Conservation (phyloP, 2,888 invertebrate species). For the Lepidochitona cinerea region DNA sequence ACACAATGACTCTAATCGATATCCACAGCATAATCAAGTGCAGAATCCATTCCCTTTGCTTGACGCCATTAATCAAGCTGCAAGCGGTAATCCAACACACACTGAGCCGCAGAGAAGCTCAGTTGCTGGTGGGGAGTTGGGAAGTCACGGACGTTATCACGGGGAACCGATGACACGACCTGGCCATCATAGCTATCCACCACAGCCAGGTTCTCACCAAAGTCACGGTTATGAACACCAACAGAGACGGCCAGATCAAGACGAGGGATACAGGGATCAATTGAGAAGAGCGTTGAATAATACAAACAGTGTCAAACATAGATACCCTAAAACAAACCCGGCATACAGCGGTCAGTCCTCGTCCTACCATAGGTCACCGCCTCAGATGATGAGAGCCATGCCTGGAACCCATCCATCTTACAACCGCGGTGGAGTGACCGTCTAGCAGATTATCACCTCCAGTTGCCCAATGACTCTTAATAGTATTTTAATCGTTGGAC, state of each 20-base stretch:
- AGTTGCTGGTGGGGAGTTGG: neutral
- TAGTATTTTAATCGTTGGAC: no score
- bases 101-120: neutral
- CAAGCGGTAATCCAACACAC: neutral
- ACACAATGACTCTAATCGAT: slow-evolving; percentile 25
- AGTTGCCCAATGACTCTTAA: no score
- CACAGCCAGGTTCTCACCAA: neutral
- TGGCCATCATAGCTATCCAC: neutral
- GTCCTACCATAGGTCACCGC: neutral
- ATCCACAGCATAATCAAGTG: slow-evolving; percentile 23
- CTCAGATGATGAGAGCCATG: neutral
- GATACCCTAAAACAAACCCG: neutral
- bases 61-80: neutral
- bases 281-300: slow-evolving; percentile 36
- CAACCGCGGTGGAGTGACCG: neutral
- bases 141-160: neutral
- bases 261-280: slow-evolving; percentile 43
- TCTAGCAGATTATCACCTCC: no score
- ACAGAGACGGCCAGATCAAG: slow-evolving; percentile 11
- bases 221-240: neutral
- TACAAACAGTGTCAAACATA: slow-evolving; percentile 12
- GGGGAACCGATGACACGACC: neutral
- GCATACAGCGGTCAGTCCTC: neutral
- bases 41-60: slow-evolving; percentile 8
- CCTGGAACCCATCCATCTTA: neutral